Evolutionary conservation across 2,888 invertebrate species (phyloP).

Genomic region (Eulithis testata): DNA sequence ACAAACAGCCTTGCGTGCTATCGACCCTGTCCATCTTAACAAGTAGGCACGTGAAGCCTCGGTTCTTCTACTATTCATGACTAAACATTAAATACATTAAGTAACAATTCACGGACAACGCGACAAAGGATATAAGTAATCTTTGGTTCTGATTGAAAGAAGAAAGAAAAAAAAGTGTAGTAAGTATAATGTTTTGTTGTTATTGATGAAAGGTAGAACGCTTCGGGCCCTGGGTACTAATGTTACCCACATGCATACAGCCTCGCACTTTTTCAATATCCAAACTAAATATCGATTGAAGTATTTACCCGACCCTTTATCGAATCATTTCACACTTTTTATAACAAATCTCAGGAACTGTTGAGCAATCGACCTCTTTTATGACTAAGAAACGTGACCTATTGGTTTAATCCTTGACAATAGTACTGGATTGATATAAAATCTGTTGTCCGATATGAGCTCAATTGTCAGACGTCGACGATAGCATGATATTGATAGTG

Average conservation of each 20-base stretch:
- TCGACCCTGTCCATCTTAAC: slow-evolving; percentile 21
- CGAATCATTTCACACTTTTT: not conserved
- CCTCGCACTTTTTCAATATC: slow-evolving; percentile 8
- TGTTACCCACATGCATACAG: not conserved
- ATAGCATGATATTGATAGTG: slow-evolving; percentile 44
- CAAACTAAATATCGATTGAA: slow-evolving; percentile 12
- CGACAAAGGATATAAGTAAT: not conserved
- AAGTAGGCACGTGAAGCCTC: slow-evolving; percentile 13
- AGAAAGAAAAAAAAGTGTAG: no score
- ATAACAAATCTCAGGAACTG: slow-evolving; percentile 4
- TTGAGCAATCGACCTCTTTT: not conserved
- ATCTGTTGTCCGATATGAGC: slow-evolving; percentile 33
- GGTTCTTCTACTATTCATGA: not conserved
- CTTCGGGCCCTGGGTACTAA: not conserved
- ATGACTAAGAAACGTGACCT: slow-evolving; percentile 24
- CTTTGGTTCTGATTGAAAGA: no score
- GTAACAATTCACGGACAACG: not conserved
- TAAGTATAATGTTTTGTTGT: no score
- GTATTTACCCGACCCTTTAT: not conserved
- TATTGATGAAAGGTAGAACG: not conserved
- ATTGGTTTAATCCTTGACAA: slow-evolving; percentile 25
- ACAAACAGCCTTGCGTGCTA: slow-evolving; percentile 22
- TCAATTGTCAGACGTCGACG: slow-evolving; percentile 35
- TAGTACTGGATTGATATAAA: slow-evolving; percentile 32
- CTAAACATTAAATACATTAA: not conserved